Evolutionary conservation across 1,140 invertebrate species (phyloP).

Genomic region (Drosophila dunni): DNA sequence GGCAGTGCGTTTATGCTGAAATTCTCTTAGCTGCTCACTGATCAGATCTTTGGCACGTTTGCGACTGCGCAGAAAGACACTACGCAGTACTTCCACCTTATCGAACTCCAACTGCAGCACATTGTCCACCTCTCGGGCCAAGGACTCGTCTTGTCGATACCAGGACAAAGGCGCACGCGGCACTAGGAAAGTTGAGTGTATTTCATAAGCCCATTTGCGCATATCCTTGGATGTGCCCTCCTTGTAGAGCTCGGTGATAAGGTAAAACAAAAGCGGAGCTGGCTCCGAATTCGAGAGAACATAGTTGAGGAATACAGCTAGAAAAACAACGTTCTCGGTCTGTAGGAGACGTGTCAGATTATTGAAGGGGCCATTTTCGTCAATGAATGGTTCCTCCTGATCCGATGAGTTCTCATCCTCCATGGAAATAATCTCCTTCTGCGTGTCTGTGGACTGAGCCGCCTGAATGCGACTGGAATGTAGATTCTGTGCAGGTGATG

Average conservation of each 20-base stretch:
- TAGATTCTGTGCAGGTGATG: conserved; percentile 58
- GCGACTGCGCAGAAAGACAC: conserved; percentile 95
- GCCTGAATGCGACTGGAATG: conserved; percentile 81
- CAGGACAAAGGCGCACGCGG: conserved; percentile 94
- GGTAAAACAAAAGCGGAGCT: conserved; percentile 93
- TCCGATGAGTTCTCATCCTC: conserved; percentile 97
- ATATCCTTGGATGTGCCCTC: conserved; percentile 94
- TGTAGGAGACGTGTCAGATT: conserved; percentile 89
- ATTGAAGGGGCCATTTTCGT: conserved; percentile 93
- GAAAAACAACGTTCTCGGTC: conserved; percentile 89
- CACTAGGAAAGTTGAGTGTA: conserved; percentile 97
- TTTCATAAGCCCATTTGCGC: conserved; percentile 98
- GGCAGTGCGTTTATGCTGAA: conserved; percentile 94
- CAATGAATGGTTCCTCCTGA: conserved; percentile 90
- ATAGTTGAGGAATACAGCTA: conserved; percentile 96
- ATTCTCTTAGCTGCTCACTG: conserved; percentile 94
- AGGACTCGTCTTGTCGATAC: conserved; percentile 91
- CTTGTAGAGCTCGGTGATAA: conserved; percentile 94
- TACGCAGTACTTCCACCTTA: conserved; percentile 94
- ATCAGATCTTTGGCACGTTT: conserved; percentile 93
- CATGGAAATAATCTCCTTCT: conserved; percentile 95
- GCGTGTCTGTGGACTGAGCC: conserved; percentile 84
- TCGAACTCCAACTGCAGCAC: conserved; percentile 92
- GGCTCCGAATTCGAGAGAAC: conserved; percentile 94
- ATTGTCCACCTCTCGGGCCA: conserved; percentile 95